phyloP scores from a whole-genome alignment of 2,113 vertebrate species.

The Cairina moschata region DNA sequence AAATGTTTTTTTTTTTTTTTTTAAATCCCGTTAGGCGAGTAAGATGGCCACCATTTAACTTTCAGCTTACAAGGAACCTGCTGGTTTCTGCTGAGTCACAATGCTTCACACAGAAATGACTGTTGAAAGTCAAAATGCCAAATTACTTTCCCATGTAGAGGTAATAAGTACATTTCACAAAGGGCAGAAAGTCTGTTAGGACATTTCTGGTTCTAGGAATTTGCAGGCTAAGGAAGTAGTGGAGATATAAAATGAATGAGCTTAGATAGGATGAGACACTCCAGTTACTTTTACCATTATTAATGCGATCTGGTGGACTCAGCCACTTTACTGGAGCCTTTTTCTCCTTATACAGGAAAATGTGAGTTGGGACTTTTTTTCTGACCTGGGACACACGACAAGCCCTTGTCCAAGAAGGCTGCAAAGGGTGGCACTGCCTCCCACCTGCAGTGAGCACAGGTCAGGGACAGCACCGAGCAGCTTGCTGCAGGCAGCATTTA shows the following conservation, averaged over 20 bases:
- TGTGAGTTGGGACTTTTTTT: not conserved
- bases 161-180: constrained; percentile 36
- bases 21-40: not conserved
- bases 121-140: constrained; percentile 35
- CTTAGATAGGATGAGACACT: not conserved
- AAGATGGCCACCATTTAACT: not conserved
- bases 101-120: constrained; percentile 9
- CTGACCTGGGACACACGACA: not conserved
- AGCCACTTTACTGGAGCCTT: not conserved
- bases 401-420: not conserved
- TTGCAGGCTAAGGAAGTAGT: constrained; percentile 27
- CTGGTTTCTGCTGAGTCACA: constrained; percentile 3
- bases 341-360: not conserved
- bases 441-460: not conserved
- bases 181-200: constrained; percentile 20
- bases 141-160: constrained; percentile 29
- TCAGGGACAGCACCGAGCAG: not conserved
- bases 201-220: constrained; percentile 15
- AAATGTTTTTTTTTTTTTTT: too few species aligned
- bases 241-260: constrained; percentile 2
- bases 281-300: not conserved
- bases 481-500: not conserved
- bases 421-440: not conserved
- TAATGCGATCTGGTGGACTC: not conserved
- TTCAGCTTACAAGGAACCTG: not conserved